phyloP scores from a whole-genome alignment of 2,888 invertebrate species.

The Watsonalla binaria region DNA sequence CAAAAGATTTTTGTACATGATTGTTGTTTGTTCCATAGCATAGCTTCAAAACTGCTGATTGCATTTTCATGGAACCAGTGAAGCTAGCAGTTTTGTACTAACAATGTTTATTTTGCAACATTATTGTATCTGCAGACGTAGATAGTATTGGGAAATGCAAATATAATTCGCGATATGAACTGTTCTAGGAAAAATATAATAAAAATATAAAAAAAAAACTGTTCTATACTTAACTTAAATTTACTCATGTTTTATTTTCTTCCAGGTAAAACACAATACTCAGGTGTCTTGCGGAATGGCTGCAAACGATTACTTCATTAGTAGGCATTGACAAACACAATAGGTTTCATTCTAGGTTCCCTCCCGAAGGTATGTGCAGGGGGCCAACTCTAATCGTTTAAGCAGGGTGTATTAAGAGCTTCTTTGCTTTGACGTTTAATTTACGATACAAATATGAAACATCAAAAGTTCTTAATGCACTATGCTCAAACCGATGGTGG shows the following conservation, averaged over 20 bases:
- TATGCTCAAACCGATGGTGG: too few relatives aligned
- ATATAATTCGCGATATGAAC: not conserved
- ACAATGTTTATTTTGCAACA: not conserved
- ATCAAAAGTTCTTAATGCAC: too few relatives aligned
- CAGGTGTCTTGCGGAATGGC: not conserved
- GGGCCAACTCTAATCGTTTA: too few relatives aligned
- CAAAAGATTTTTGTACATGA: too few relatives aligned
- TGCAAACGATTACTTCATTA: not conserved
- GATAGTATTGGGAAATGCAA: not conserved
- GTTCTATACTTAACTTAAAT: not conserved
- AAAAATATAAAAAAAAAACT: not conserved
- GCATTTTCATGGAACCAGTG: not conserved
- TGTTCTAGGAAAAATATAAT: too few relatives aligned
- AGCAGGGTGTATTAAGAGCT: too few relatives aligned
- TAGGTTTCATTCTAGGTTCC: too few relatives aligned
- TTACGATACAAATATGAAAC: too few relatives aligned
- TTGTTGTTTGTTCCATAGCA: not conserved
- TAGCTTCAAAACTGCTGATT: not conserved
- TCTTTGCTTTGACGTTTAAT: too few relatives aligned
- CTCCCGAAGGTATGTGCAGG: too few relatives aligned
- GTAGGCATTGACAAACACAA: not conserved
- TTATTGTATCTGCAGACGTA: not conserved
- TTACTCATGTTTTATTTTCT: not conserved
- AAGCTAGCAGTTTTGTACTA: not conserved
- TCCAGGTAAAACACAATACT: not conserved